Conservation (phyloP, 2,113 vertebrate species). For the Nycticryphes semicollaris region DNA sequence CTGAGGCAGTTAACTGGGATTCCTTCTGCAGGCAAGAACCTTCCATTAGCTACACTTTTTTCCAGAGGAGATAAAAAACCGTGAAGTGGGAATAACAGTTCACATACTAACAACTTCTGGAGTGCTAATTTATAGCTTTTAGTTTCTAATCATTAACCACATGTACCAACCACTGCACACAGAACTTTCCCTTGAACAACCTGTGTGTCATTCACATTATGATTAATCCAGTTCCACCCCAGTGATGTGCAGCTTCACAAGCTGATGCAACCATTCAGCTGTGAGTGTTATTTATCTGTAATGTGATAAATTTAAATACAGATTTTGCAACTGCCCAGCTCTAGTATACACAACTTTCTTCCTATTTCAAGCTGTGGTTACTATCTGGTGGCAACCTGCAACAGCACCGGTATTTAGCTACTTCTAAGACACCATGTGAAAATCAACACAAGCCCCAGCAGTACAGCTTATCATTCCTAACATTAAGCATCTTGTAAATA, state of each 20-base stretch:
- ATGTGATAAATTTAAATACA: not conserved
- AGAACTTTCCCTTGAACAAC: not conserved
- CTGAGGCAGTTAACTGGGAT: not conserved
- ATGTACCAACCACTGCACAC: not conserved
- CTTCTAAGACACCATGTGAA: not conserved
- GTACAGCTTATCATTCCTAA: not conserved
- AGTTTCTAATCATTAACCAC: not conserved
- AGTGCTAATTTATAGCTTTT: not conserved
- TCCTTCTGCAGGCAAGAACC: not conserved
- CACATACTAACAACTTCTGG: not conserved
- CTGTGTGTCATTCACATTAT: not conserved
- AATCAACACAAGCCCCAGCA: not conserved
- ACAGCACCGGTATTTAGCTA: not conserved
- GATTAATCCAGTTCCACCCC: not conserved
- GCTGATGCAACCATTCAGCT: not conserved
- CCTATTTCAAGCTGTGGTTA: not conserved
- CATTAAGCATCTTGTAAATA: not conserved
- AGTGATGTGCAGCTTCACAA: not conserved
- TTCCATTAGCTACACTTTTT: not conserved
- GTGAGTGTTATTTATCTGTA: not conserved
- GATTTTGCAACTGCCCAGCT: not conserved
- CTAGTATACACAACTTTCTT: not conserved
- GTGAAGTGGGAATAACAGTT: not conserved
- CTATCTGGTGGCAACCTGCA: not conserved
- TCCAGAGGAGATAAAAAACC: not conserved